phyloP scores from a whole-genome alignment of 2,888 invertebrate genomes.

The Temnothorax rugatulus region DNA sequence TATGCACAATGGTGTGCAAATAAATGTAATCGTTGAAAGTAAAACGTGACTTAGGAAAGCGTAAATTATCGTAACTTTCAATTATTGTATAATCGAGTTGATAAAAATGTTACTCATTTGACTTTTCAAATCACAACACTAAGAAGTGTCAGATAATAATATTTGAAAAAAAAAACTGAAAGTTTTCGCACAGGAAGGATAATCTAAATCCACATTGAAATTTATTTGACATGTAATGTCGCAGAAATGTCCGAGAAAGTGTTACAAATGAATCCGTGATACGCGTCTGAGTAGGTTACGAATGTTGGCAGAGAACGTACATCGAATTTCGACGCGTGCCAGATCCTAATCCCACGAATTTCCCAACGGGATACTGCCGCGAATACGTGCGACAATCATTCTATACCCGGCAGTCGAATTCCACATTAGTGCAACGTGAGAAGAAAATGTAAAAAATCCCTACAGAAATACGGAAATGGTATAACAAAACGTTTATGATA shows the following conservation, averaged over 20 bases:
- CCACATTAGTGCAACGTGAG: constrained; percentile 43
- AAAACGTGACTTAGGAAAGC: neutral
- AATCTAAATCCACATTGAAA: neutral
- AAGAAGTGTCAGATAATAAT: neutral
- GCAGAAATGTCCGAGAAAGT: constrained; percentile 14
- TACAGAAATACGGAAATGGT: neutral
- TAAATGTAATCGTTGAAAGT: constrained; percentile 31
- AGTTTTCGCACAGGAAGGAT: no score
- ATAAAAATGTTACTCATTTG: constrained; percentile 1
- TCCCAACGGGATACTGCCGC: constrained; percentile 71
- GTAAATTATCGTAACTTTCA: constrained; percentile 39
- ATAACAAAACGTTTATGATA: neutral
- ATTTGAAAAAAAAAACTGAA: neutral
- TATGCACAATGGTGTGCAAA: constrained; percentile 42
- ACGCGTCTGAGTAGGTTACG: constrained; percentile 31
- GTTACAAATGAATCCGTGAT: constrained; percentile 41
- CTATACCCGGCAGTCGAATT: constrained; percentile 52
- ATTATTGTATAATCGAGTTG: constrained; percentile 51
- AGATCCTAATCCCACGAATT: constrained; percentile 75
- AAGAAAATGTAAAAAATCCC: constrained; percentile 26
- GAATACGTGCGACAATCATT: constrained; percentile 68
- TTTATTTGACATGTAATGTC: constrained; percentile 23
- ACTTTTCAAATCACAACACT: neutral
- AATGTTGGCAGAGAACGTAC: constrained; percentile 25
- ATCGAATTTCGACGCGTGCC: constrained; percentile 70